Conservation (phyloP, 2,797 vertebrate genomes). For the Pygocentrus nattereri region DNA sequence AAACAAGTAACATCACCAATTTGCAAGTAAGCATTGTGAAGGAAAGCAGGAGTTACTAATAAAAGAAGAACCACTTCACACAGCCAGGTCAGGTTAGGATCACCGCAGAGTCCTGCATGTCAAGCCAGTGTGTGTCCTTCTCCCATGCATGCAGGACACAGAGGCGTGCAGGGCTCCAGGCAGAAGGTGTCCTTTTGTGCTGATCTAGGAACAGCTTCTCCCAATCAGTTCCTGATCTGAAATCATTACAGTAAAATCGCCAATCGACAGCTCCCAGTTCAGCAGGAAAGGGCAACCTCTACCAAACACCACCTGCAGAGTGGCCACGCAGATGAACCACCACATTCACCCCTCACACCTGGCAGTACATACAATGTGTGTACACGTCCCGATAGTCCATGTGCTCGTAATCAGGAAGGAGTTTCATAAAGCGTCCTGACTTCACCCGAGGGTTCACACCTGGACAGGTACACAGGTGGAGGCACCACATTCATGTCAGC, state of each 20-base stretch:
- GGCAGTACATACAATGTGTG: slow-evolving; percentile 87
- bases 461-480: slow-evolving; percentile 84
- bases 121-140: slow-evolving; percentile 13
- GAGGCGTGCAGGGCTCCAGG: not conserved
- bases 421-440: slow-evolving; percentile 93
- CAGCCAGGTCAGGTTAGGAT: slow-evolving; percentile 34
- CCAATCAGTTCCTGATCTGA: not conserved
- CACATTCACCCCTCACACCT: slow-evolving; percentile 43
- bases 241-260: not conserved
- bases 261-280: slow-evolving; percentile 17
- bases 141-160: slow-evolving; percentile 51
- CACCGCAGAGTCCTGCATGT: not conserved
- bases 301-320: slow-evolving; percentile 29
- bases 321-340: slow-evolving; percentile 5
- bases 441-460: slow-evolving; percentile 93
- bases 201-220: slow-evolving; percentile 2
- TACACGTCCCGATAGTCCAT: slow-evolving; percentile 92
- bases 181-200: slow-evolving; percentile 24
- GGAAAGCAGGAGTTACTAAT: slow-evolving; percentile 17
- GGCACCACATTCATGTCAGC: slow-evolving; percentile 50
- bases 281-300: slow-evolving; percentile 36
- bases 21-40: slow-evolving; percentile 18
- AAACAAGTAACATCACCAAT: not conserved
- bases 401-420: slow-evolving; percentile 94
- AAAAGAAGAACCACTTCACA: slow-evolving; percentile 37